Evolutionary conservation across 2,888 invertebrate genomes (phyloP).

Genomic region (Amiota mariae): DNA sequence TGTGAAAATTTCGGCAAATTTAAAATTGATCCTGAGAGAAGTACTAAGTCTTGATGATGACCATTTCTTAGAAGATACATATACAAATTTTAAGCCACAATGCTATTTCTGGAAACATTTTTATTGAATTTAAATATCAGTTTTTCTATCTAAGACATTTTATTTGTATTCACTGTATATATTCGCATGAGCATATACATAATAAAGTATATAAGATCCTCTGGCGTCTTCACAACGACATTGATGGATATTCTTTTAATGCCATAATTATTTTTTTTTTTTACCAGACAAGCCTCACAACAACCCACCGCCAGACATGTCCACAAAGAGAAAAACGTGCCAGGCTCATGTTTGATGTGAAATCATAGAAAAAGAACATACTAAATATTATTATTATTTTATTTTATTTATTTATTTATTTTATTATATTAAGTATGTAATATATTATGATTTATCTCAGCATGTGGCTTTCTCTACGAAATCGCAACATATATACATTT

Average conservation of each 20-base stretch:
- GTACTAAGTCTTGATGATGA: too few species aligned
- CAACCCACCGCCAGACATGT: background rate
- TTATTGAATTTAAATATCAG: too few species aligned
- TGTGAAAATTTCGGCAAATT: too few species aligned
- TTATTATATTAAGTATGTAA: slow-evolving; percentile 41
- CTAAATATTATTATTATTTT: slow-evolving; percentile 36
- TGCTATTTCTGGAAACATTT: too few species aligned
- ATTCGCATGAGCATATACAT: too few species aligned
- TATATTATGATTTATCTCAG: slow-evolving; percentile 57
- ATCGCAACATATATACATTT: background rate
- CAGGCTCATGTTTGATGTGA: slow-evolving; percentile 36
- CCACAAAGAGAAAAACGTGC: slow-evolving; percentile 12
- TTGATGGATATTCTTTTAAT: slow-evolving; percentile 1
- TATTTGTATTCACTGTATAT: too few species aligned
- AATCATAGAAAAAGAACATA: background rate
- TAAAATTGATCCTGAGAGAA: too few species aligned
- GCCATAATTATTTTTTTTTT: background rate
- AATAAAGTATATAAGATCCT: too few species aligned
- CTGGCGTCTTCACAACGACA: background rate
- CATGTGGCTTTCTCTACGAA: slow-evolving; percentile 45
- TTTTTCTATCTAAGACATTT: too few species aligned
- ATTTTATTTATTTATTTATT: slow-evolving; percentile 45
- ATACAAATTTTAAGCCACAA: too few species aligned
- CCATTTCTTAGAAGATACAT: too few species aligned
- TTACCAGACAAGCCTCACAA: background rate